Evolutionary conservation across 2,888 invertebrate genomes (phyloP).

Genomic region (Operophtera brumata): DNA sequence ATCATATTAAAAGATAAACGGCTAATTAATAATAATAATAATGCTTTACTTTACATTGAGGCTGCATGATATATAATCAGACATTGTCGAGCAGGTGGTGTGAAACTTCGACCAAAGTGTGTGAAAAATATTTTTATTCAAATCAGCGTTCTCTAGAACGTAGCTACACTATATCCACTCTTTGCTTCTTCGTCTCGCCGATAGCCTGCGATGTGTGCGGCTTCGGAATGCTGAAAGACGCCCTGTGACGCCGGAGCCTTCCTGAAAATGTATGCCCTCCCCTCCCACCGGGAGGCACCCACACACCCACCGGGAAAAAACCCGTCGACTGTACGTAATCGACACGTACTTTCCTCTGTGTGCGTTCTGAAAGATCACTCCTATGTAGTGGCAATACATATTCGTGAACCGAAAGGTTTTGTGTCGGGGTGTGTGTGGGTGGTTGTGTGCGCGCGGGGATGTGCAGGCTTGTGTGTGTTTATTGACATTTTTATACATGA

Average conservation of each 20-base stretch:
- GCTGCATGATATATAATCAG: too few species aligned
- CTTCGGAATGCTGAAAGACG: conserved; percentile 78
- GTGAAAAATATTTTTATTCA: background rate
- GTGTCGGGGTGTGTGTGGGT: conserved; percentile 40
- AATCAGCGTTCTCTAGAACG: conserved; percentile 27
- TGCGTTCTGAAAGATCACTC: conserved; percentile 66
- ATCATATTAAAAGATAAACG: too few species aligned
- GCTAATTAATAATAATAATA: too few species aligned
- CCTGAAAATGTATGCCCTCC: conserved; percentile 74
- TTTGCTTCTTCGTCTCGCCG: conserved; percentile 79
- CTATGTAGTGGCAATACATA: conserved; percentile 67
- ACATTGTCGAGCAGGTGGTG: too few species aligned
- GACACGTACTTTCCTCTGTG: conserved; percentile 48
- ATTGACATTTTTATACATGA: conserved; percentile 80
- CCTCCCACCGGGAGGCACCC: conserved; percentile 35
- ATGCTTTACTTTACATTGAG: too few species aligned
- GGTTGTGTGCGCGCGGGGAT: conserved; percentile 37
- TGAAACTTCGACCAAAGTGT: too few species aligned
- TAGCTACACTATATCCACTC: conserved; percentile 56
- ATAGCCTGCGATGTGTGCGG: conserved; percentile 77
- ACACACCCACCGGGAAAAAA: conserved; percentile 64
- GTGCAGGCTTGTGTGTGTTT: conserved; percentile 46
- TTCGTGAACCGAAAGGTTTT: conserved; percentile 51
- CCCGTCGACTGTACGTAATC: conserved; percentile 50
- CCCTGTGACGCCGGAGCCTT: conserved; percentile 74